These are phyloP conservation scores for Pomatorhinus ruficollis DNA, from an alignment of 2,113 vertebrate species.

Conservation along the genomic window DNA sequence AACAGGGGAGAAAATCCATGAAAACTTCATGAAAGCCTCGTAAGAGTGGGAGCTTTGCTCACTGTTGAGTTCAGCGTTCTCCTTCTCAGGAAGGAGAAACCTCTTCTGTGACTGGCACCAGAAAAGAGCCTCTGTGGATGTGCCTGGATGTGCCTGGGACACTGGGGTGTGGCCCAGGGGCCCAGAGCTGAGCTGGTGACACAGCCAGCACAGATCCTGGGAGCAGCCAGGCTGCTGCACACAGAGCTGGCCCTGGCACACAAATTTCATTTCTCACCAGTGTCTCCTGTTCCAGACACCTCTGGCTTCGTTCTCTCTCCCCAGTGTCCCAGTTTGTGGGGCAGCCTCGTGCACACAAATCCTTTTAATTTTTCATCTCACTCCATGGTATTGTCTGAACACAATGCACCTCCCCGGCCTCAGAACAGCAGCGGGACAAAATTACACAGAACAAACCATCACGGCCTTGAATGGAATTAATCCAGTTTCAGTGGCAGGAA, in stretches of 20 bases:
- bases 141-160: not conserved
- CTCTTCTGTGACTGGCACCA: not conserved
- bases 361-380: not conserved
- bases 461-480: not conserved
- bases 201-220: rapidly evolving
- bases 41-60: not conserved
- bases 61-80: rapidly evolving
- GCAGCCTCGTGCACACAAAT: rapidly evolving
- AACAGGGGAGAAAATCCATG: not conserved
- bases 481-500: not conserved
- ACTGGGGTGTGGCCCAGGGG: rapidly evolving
- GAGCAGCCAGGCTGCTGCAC: not conserved
- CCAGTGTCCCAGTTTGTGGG: not conserved
- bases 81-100: not conserved
- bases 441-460: not conserved
- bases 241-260: not conserved
- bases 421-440: not conserved
- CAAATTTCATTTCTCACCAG: not conserved
- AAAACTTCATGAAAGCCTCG: not conserved
- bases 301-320: not conserved
- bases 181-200: not conserved
- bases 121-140: not conserved
- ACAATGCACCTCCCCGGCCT: not conserved
- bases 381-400: not conserved
- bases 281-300: not conserved